Percentiles rank a stretch among this genome's conserved stretches.
Conservation (phyloP, 2,888 invertebrate species). For the Dynastes tityus region DNA sequence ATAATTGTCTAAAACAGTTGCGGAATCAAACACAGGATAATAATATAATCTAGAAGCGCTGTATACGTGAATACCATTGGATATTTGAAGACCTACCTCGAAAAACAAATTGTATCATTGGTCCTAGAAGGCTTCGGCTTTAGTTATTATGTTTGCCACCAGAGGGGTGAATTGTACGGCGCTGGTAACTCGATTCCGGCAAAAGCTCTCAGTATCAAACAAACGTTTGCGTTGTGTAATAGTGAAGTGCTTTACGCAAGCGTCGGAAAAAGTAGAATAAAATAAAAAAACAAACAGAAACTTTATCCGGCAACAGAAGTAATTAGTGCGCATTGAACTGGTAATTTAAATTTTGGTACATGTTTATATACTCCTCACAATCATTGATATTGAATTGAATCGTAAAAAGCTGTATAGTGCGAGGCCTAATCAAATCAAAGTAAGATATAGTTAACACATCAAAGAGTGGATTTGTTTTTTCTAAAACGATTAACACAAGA, state of each 20-base stretch:
- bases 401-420: slow-evolving; percentile 23
- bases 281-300: slow-evolving; percentile 48
- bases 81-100: slow-evolving; percentile 58
- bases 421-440: slow-evolving; percentile 1
- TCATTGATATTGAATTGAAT: neutral
- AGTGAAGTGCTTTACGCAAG: slow-evolving; percentile 52
- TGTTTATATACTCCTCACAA: neutral
- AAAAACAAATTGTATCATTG: slow-evolving; percentile 59
- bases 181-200: slow-evolving; percentile 53
- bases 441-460: neutral
- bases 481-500: slow-evolving; percentile 15
- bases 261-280: slow-evolving; percentile 41
- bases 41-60: slow-evolving; percentile 46
- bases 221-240: slow-evolving; percentile 50
- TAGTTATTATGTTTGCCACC: slow-evolving; percentile 56
- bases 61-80: slow-evolving; percentile 56
- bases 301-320: slow-evolving; percentile 42
- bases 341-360: slow-evolving; percentile 29
- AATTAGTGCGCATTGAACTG: slow-evolving; percentile 42
- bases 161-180: slow-evolving; percentile 57
- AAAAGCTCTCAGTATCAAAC: slow-evolving; percentile 53
- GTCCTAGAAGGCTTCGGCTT: slow-evolving; percentile 54
- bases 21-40: slow-evolving; percentile 31
- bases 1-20: slow-evolving; percentile 38
- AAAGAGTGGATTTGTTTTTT: neutral